Evolutionary conservation across 2,113 vertebrate genomes (phyloP).

Genomic region (Sigmodon hispidus): DNA sequence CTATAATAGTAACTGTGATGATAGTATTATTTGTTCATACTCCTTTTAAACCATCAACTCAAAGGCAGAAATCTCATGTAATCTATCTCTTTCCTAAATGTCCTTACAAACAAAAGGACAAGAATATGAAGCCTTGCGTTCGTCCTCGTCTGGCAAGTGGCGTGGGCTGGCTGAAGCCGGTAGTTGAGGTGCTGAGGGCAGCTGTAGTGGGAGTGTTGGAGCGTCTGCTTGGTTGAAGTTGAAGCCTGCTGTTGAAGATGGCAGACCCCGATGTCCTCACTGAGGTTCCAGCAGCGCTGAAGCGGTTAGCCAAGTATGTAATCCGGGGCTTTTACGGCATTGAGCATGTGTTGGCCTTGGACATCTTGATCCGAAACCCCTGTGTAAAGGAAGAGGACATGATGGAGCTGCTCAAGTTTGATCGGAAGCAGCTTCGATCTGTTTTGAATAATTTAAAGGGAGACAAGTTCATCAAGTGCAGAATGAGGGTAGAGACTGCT

Average conservation of each 20-base stretch:
- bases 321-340: slow-evolving; percentile 98
- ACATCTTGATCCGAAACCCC: slow-evolving; percentile 97
- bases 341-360: slow-evolving; percentile 96
- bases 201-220: slow-evolving; percentile 59
- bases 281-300: slow-evolving; percentile 95
- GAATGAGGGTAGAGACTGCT: slow-evolving; percentile 97
- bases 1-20: not conserved
- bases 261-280: slow-evolving; percentile 95
- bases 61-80: not conserved
- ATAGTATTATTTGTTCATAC: not conserved
- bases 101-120: not conserved
- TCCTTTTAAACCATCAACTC: not conserved
- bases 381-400: slow-evolving; percentile 99
- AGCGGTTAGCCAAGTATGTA: slow-evolving; percentile 97
- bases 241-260: slow-evolving; percentile 86
- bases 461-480: slow-evolving; percentile 99
- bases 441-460: slow-evolving; percentile 97
- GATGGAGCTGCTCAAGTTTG: slow-evolving; percentile 98
- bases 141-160: slow-evolving; percentile 31
- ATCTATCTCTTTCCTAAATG: not conserved
- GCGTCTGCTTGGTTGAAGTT: slow-evolving; percentile 73
- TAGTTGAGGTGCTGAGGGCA: slow-evolving; percentile 27
- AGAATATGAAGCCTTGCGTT: not conserved
- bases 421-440: slow-evolving; percentile 96
- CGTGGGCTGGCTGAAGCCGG: not conserved